These are phyloP conservation scores for Onchidella celtica DNA, from an alignment of 2,888 invertebrate species.

Conservation along the genomic window DNA sequence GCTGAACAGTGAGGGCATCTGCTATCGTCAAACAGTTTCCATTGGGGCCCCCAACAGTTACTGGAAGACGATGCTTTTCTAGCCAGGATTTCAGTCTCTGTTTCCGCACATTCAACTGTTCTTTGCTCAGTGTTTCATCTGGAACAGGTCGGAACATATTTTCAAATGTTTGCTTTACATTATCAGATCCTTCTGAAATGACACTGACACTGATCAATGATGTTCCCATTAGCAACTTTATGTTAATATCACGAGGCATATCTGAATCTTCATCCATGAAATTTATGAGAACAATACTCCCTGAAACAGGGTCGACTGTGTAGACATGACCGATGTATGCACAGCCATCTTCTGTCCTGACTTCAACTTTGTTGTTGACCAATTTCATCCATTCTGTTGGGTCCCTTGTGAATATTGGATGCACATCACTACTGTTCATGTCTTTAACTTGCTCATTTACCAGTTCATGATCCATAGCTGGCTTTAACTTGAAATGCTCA, in stretches of 20 bases:
- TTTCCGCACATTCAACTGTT: constrained; percentile 67
- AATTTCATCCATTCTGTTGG: constrained; percentile 76
- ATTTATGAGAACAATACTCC: constrained; percentile 70
- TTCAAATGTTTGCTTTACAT: constrained; percentile 60
- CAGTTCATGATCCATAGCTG: too few relatives aligned
- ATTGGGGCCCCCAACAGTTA: constrained; percentile 64
- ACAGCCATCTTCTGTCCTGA: constrained; percentile 67
- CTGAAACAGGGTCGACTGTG: constrained; percentile 78
- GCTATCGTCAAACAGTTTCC: constrained; percentile 70
- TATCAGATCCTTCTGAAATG: constrained; percentile 60
- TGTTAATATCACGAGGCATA: constrained; percentile 25
- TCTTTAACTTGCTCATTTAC: too few relatives aligned
- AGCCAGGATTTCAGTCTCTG: constrained; percentile 74
- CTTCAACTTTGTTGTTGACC: constrained; percentile 74
- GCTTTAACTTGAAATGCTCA: too few relatives aligned
- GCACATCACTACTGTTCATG: constrained; percentile 45
- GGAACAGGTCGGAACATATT: constrained; percentile 64
- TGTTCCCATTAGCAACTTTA: constrained; percentile 70
- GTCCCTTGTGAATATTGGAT: constrained; percentile 76
- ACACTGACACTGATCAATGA: constrained; percentile 67
- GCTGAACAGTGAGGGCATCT: constrained; percentile 74
- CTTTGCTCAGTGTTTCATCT: constrained; percentile 51
- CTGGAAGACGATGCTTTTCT: constrained; percentile 76
- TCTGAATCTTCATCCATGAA: constrained; percentile 57
- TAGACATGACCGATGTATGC: constrained; percentile 75